phyloP scores from a whole-genome alignment of 2,797 vertebrate genomes.

The Prionace glauca region DNA sequence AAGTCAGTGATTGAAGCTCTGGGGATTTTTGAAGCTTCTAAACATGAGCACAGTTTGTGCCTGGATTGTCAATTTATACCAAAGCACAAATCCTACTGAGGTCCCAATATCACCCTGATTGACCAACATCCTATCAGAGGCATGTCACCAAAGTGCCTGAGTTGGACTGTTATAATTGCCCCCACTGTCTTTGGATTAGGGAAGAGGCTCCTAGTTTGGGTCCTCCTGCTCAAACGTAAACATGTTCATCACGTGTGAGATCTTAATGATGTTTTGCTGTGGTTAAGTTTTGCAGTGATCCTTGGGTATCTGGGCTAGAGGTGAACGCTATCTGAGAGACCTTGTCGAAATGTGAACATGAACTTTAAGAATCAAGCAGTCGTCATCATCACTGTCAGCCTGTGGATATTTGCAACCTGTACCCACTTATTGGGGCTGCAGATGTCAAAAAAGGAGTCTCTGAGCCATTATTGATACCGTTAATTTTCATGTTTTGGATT shows the following conservation, averaged over 20 bases:
- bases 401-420: too few species aligned
- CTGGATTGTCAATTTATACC: neutral
- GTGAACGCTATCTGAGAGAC: neutral
- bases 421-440: too few species aligned
- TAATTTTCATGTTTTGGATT: too few species aligned
- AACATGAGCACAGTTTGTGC: too few species aligned
- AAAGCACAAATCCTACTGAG: neutral
- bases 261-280: neutral
- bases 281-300: neutral
- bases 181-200: neutral
- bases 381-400: too few species aligned
- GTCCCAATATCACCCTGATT: neutral
- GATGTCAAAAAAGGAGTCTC: too few species aligned
- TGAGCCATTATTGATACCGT: too few species aligned
- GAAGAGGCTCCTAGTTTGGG: neutral
- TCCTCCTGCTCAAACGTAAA: too few species aligned
- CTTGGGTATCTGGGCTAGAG: neutral
- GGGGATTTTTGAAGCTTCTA: neutral
- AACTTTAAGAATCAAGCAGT: neutral
- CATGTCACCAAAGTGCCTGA: neutral
- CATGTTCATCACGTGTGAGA: neutral
- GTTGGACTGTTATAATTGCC: neutral
- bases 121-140: too few species aligned
- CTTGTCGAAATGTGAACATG: neutral
- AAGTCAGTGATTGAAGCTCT: neutral